Evolutionary conservation across 2,888 invertebrate genomes (phyloP), one percentile per base, ranked within the genome.

Genomic region (Thymelicus acteon): DNA sequence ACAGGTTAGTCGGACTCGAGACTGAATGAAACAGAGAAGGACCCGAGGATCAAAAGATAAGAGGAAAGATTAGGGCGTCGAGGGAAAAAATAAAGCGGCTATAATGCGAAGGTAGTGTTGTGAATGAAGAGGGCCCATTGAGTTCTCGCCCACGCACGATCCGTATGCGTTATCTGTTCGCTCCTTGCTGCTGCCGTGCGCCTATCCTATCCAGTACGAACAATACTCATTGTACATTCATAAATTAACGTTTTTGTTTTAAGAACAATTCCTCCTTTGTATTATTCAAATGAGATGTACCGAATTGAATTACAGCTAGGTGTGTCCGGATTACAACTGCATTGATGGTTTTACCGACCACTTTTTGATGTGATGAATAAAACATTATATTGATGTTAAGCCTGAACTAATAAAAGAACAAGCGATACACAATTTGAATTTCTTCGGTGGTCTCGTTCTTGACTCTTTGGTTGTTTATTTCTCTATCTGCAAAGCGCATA

Each of bases 51-150:
- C 90, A 85, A 86, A 77, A 90, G 93, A 93, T 93, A 93, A 93
- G 90, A 90, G 88, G 80, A 83, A 87, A 93, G 93, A 93, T 93
- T 93, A 93, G 92, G 85, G 84, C 83, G 81, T 82, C 79, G 85
- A 86, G 72, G 72, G 72, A 76, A 79, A 92, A 92, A 90, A 84
- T 85, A 90, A 91, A 89, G 89, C 86, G 83, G 86, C 86, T 90
- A 93, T 93, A 92, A 93, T 92, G 92, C 85, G 85, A 84, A 88
- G 90, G 89, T 86, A 86, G 89, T 89, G 90, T 92, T 91, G 91
- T 93, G 93, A 93, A 93, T 93, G 93, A 91, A 92, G 89, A 89
- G 89, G 85, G 87, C 83, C 91, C 93, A 92, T 93, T 93, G 91
- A 93, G 89, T 82, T 85, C 77, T 85, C 89, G 89, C 93, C 93